A percentile compares a stretch with the other conserved stretches of the same genome.
Conservation (phyloP, 2,888 invertebrate genomes). For the Abrostola triplasia region DNA sequence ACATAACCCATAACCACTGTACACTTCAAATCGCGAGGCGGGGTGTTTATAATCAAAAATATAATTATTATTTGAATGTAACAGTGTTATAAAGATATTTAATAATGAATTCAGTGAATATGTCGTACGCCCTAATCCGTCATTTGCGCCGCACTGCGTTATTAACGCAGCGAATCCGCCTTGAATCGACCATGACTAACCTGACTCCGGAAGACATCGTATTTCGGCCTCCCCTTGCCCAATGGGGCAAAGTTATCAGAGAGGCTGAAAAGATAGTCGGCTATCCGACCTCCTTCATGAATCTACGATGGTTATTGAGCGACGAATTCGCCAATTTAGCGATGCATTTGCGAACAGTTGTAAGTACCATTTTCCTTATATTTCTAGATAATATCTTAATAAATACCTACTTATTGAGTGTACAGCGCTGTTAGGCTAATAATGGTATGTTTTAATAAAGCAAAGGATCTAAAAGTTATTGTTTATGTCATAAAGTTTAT, state of each 20-base stretch:
- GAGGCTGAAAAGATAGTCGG: slow-evolving; percentile 87
- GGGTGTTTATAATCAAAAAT: slow-evolving; percentile 57
- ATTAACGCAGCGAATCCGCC: slow-evolving; percentile 74
- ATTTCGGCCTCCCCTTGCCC: slow-evolving; percentile 79
- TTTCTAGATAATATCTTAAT: slow-evolving; percentile 4
- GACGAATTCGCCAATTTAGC: slow-evolving; percentile 90
- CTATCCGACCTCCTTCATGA: slow-evolving; percentile 89
- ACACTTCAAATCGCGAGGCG: slow-evolving; percentile 37
- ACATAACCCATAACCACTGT: slow-evolving; percentile 64
- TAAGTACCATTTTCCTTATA: slow-evolving; percentile 64
- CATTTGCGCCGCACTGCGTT: slow-evolving; percentile 77
- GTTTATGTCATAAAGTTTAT: slow-evolving; percentile 36
- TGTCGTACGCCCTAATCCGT: slow-evolving; percentile 80
- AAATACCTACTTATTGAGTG: background rate
- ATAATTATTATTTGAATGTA: slow-evolving; percentile 60
- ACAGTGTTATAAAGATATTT: slow-evolving; percentile 49
- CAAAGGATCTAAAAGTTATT: slow-evolving; percentile 6
- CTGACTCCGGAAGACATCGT: slow-evolving; percentile 81
- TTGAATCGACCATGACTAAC: slow-evolving; percentile 80
- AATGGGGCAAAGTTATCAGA: slow-evolving; percentile 82
- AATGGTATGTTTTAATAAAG: background rate
- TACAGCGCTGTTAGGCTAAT: background rate
- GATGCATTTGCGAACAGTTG: slow-evolving; percentile 86
- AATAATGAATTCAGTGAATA: slow-evolving; percentile 57
- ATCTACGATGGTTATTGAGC: slow-evolving; percentile 89